Conservation (phyloP, 2,797 vertebrate genomes). For the Tolypeutes matacus region DNA sequence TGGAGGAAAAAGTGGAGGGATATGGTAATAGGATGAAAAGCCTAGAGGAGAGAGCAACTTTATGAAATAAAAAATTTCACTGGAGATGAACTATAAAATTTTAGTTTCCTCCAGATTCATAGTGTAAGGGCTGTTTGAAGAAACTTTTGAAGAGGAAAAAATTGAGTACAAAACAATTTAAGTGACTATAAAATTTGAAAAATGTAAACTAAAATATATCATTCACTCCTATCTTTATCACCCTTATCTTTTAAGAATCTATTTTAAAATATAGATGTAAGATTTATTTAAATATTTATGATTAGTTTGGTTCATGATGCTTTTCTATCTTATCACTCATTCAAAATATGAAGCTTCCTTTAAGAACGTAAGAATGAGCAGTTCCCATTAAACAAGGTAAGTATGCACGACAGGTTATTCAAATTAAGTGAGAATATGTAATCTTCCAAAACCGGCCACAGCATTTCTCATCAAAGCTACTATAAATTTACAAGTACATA, state of each 20-base stretch:
- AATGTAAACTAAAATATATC: neutral
- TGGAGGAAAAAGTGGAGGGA: neutral
- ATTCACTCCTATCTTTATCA: neutral
- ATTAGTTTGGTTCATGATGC: conserved; percentile 43
- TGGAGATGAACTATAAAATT: conserved; percentile 27
- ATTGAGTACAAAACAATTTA: conserved; percentile 34
- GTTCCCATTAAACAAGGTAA: conserved; percentile 43
- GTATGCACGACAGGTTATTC: neutral
- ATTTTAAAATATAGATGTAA: conserved; percentile 29
- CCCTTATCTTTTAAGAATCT: conserved; percentile 36
- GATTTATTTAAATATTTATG: conserved; percentile 52
- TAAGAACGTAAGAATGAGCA: conserved; percentile 8
- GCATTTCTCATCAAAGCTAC: neutral
- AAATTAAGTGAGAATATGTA: neutral
- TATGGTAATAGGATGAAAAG: conserved; percentile 42
- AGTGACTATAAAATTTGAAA: conserved; percentile 35
- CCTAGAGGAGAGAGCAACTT: conserved; percentile 40
- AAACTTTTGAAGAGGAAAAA: neutral
- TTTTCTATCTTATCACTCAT: conserved; percentile 47
- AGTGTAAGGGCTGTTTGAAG: conserved; percentile 33
- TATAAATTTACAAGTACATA: neutral
- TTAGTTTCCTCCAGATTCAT: conserved; percentile 64
- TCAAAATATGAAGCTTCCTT: conserved; percentile 40
- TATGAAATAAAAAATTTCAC: conserved; percentile 60
- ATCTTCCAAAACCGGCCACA: neutral